Percentiles rank a stretch among this genome's conserved stretches.
Evolutionary conservation across 2,113 vertebrate genomes (phyloP).

Genomic region (Parus major): DNA sequence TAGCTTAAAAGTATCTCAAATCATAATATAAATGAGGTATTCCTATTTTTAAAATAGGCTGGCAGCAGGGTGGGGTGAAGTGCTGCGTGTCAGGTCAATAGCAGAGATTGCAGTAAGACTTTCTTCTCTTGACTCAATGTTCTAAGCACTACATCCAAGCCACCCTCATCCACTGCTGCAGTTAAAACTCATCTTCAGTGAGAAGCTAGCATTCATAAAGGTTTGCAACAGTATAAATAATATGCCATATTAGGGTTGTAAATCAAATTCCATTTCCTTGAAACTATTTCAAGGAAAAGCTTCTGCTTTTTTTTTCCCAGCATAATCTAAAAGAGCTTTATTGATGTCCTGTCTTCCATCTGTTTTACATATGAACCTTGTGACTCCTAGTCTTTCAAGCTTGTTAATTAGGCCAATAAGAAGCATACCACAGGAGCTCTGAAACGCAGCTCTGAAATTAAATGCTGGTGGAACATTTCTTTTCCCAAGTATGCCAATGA

Average conservation of each 20-base stretch:
- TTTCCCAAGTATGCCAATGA: background rate
- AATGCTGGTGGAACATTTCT: background rate
- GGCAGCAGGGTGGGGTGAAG: background rate
- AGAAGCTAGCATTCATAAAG: background rate
- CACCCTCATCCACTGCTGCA: background rate
- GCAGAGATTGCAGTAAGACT: background rate
- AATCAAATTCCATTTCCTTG: conserved; percentile 25
- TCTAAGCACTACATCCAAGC: background rate
- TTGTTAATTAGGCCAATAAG: conserved; percentile 49
- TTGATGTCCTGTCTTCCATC: conserved; percentile 64
- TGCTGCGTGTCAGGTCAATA: background rate
- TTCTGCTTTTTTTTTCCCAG: background rate
- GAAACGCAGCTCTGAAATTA: conserved; percentile 2
- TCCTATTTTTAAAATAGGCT: background rate
- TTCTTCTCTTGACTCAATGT: background rate
- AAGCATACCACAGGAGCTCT: conserved; percentile 25
- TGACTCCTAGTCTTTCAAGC: conserved; percentile 59
- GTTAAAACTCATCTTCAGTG: background rate
- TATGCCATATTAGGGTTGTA: background rate
- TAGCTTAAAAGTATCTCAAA: background rate
- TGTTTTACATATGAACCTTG: conserved; percentile 54
- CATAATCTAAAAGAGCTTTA: conserved; percentile 32
- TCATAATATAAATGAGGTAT: background rate
- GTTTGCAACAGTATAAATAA: conserved; percentile 21
- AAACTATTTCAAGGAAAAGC: conserved; percentile 33